Base-by-base conservation (phyloP, 2,113 vertebrate genomes). In the Bubo bubo region DNA sequence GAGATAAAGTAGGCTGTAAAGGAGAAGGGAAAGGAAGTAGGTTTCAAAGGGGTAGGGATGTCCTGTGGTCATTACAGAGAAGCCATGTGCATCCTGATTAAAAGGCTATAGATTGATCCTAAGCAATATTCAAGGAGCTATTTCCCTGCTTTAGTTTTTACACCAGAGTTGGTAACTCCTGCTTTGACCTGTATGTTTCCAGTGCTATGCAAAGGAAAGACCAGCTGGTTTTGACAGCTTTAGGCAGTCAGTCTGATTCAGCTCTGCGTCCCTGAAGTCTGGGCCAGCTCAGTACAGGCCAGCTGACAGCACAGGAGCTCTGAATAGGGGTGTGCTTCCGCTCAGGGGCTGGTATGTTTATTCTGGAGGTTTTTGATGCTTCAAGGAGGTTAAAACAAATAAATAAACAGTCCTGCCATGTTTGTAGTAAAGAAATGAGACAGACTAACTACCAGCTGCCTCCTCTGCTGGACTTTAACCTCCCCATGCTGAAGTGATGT, bases 271-370 rank as follows among this genome's bases (percentile, higher is more conserved):
- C 56, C 84, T 53, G 56, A 63, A 35, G 79, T 60, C 82, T 35
- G 56, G 58, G 30, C 53, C 74, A 53, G 79, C 79, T 86, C 53
- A 11, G 3, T 19, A 7, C 10, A 10, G 53, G 63, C 39, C 79
- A 77, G 45, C 88, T 95, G 94, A 67, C 15, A 70, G 88, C 72
- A 55, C 71, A 26, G 52, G 80, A 84, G 23, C 91, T 75, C 58
- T 43, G 56, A 91, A 79, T 74, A 50, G 37, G 59, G 43, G 20
- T 47, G 52, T 67, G 52, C 77, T 87, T 84, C 72, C 60, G 32
- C 70, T 94, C 34, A 10, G 64, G 60, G 26, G 75, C 23, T 56
- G 21, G 24, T 82, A 0, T 64, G 35, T 79, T 93, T 91, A 15
- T 89, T 87, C 83, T 67, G 55, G 75, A 89, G 37, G 30, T 7